Conservation (phyloP, 1,140 invertebrate genomes). For the Calephelis nemesis region DNA sequence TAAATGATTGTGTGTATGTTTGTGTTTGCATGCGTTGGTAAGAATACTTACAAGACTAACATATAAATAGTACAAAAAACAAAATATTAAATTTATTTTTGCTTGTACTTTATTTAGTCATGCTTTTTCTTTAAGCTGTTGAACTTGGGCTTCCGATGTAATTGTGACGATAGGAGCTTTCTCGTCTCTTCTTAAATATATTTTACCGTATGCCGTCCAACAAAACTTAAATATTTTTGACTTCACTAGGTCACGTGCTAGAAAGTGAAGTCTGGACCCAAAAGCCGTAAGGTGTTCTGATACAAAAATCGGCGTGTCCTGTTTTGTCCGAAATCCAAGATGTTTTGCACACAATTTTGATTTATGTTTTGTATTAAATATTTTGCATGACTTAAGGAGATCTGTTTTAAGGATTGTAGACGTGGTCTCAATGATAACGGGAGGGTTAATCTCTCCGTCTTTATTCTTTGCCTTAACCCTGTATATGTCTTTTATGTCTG, state of each 20-base stretch:
- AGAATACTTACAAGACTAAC: neutral
- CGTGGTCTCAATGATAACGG: neutral
- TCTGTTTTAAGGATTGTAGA: neutral
- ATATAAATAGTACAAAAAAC: neutral
- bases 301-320: neutral
- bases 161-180: neutral
- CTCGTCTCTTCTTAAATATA: neutral
- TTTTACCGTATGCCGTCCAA: neutral
- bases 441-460: neutral
- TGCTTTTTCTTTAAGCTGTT: neutral
- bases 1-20: no score
- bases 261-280: neutral
- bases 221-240: neutral
- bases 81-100: neutral
- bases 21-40: neutral
- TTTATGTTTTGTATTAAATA: neutral
- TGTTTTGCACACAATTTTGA: constrained; percentile 1
- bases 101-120: neutral
- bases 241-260: neutral
- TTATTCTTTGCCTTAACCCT: neutral
- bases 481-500: neutral
- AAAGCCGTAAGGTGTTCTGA: neutral
- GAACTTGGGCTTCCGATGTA: neutral
- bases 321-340: neutral
- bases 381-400: neutral